These are phyloP conservation scores for Porites divaricata DNA, from an alignment of 92 coral and sea anemone genomes.

Conservation along the genomic window DNA sequence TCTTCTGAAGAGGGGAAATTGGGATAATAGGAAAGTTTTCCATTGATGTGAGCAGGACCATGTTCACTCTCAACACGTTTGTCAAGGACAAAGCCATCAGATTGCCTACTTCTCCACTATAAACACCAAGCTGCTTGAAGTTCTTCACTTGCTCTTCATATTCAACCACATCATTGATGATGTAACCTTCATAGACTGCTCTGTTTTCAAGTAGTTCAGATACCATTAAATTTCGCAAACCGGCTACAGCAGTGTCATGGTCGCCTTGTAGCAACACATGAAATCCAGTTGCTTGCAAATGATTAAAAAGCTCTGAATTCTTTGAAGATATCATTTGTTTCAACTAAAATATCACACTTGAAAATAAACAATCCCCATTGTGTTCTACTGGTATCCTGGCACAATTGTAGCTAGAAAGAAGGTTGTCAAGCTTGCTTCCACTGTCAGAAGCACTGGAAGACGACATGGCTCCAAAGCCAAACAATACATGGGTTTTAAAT, in stretches of 20 bases:
- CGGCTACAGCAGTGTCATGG: slow-evolving; percentile 23
- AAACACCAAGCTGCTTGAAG: slow-evolving; percentile 46
- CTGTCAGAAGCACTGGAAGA: slow-evolving; percentile 14
- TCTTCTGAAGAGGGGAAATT: slow-evolving; percentile 34
- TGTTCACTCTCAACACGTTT: slow-evolving; percentile 49
- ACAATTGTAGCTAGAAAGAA: slow-evolving; percentile 43
- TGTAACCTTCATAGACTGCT: slow-evolving; percentile 45
- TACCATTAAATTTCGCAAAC: slow-evolving; percentile 42
- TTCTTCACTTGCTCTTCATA: slow-evolving; percentile 54
- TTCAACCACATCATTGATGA: slow-evolving; percentile 28
- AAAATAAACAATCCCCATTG: slow-evolving; percentile 61
- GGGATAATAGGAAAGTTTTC: slow-evolving; percentile 53
- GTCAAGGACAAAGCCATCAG: slow-evolving; percentile 53
- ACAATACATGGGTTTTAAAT: slow-evolving; percentile 51
- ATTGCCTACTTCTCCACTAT: slow-evolving; percentile 55
- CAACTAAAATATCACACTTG: slow-evolving; percentile 45
- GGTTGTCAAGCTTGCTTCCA: slow-evolving; percentile 35
- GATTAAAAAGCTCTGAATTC: slow-evolving; percentile 26
- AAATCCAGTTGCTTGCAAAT: slow-evolving; percentile 42
- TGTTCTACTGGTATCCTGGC: slow-evolving; percentile 54
- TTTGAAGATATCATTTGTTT: slow-evolving; percentile 44
- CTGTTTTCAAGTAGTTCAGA: slow-evolving; percentile 27
- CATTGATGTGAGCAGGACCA: slow-evolving; percentile 59
- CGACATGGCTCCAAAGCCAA: slow-evolving; percentile 41
- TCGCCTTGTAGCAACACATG: slow-evolving; percentile 27